phyloP scores from a whole-genome alignment of 2,797 vertebrate species.

The Echeneis naucrates region DNA sequence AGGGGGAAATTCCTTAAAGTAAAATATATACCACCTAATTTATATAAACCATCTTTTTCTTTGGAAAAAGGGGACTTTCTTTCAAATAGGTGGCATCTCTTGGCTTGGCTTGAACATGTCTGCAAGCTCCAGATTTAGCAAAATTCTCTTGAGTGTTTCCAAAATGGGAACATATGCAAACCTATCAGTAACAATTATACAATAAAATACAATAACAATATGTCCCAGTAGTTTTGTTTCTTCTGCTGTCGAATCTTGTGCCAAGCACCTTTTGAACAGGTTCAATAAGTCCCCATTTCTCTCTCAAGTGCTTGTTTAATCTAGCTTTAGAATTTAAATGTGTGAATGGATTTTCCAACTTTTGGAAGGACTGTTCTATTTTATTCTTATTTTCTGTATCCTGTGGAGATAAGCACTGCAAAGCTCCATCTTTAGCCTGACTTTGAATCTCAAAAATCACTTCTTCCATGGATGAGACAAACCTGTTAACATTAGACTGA shows the following conservation, averaged over 20 bases:
- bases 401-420: neutral
- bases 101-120: neutral
- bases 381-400: neutral
- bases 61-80: neutral
- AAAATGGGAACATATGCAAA: neutral
- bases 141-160: neutral
- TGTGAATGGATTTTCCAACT: too few species aligned
- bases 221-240: neutral
- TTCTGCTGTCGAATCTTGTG: neutral
- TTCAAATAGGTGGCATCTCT: neutral
- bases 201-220: too few species aligned
- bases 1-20: neutral
- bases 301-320: too few species aligned
- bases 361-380: too few species aligned
- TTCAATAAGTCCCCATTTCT: too few species aligned
- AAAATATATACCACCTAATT: conserved; percentile 25
- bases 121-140: too few species aligned
- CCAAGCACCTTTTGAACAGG: neutral
- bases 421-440: neutral
- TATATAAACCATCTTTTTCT: conserved; percentile 2
- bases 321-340: too few species aligned
- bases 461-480: too few species aligned
- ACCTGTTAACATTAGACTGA: too few species aligned
- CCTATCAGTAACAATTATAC: too few species aligned
- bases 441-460: too few species aligned